These are phyloP conservation scores for Neodiprion fabricii DNA, from an alignment of 1,140 invertebrate genomes.

Conservation along the genomic window DNA sequence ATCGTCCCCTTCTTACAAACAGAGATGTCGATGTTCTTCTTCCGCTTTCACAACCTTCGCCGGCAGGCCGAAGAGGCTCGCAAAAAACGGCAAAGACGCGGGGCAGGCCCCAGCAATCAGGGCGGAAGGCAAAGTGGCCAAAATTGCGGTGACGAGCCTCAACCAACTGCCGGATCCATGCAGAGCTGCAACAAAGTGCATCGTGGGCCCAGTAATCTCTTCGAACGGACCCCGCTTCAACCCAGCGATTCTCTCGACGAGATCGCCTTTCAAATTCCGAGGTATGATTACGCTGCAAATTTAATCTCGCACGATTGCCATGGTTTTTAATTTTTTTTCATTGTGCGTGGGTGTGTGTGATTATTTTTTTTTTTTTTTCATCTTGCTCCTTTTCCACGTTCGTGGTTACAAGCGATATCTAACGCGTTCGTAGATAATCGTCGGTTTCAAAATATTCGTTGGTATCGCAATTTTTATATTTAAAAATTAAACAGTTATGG, in stretches of 20 bases:
- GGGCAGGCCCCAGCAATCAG: slow-evolving; percentile 54
- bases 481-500: too few species aligned
- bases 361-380: slow-evolving; percentile 2
- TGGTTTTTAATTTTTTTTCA: neutral
- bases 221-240: slow-evolving; percentile 81
- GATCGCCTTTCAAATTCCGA: slow-evolving; percentile 89
- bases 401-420: neutral
- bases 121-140: slow-evolving; percentile 50
- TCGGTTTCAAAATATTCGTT: too few species aligned
- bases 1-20: slow-evolving; percentile 27
- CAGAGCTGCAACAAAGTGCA: slow-evolving; percentile 52
- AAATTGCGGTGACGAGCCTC: slow-evolving; percentile 56
- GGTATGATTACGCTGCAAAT: slow-evolving; percentile 63
- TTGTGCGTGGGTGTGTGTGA: neutral
- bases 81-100: slow-evolving; percentile 65
- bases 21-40: slow-evolving; percentile 94
- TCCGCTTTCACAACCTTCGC: slow-evolving; percentile 88
- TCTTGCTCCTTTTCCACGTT: slow-evolving; percentile 18
- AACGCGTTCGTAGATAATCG: neutral
- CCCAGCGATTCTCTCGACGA: slow-evolving; percentile 89
- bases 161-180: slow-evolving; percentile 59
- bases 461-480: too few species aligned
- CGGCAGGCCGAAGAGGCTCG: slow-evolving; percentile 77
- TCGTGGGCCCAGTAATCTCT: slow-evolving; percentile 75
- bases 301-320: slow-evolving; percentile 15